Base-by-base conservation (phyloP, 2,113 vertebrate genomes). In the Struthio camelus region DNA sequence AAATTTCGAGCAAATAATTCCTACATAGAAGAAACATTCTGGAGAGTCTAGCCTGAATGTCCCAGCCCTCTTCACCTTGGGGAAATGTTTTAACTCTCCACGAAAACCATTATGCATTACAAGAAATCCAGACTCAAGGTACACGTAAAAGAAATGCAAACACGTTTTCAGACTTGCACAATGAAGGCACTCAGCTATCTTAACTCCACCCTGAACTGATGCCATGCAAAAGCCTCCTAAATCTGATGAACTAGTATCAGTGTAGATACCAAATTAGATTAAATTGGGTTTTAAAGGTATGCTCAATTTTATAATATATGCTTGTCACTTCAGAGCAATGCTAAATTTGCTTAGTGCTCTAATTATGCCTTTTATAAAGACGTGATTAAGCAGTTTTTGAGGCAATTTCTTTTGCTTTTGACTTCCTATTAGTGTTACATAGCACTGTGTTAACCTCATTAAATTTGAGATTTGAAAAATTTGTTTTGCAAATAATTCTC, bases 21-120 rank as follows among this genome's bases (percentile, higher is more conserved):
- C 66, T 59, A 25, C 13, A 22, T 0, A 9, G 8, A 62, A 34
- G 50, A 30, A 44, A 46, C 9, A 48, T 15, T 14, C 7, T 1
- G 73, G 24, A 19, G 73, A 17, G 28, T 48, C 25, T 9, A 28
- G 53, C 75, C 67, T 67, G 67, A 62, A 40, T 18, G 34, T 5
- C 51, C n/a, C 28, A 18, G 11, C 51, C 15, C 22, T 7, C 27
- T 46, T 67, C 2, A 27, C 44, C 30, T 2, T 1, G 5, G 15
- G 30, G 34, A 46, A 51, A 15, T 20, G 14, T 14, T 78, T 34
- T 4, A 27, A 4, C 32, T 46, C 85, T 61, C 12, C 13, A 1
- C 5, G 14, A 73, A 17, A 3, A 0, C 4, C 23, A 14, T 36
- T 9, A 5, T 6, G 0, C 1, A 11, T n/a, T 46, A 53, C 20